Evolutionary conservation across 2,888 invertebrate species (phyloP).

Genomic region (Saturnia japonica): DNA sequence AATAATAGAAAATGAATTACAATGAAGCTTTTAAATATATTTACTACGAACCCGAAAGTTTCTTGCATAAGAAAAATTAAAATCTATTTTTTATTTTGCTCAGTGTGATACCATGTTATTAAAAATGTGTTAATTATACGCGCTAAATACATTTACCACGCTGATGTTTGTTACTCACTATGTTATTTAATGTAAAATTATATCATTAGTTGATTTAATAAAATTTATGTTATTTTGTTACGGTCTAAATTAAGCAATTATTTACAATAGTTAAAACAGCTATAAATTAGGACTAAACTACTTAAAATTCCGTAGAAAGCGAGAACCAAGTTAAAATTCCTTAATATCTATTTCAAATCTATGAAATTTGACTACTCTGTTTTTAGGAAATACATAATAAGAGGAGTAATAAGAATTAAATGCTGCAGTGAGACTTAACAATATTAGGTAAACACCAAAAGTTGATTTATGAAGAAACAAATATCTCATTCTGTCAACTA

Average conservation of each 20-base stretch:
- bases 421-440: background rate
- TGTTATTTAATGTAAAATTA: background rate
- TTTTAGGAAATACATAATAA: background rate
- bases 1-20: background rate
- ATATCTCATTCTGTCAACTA: slow-evolving; percentile 74
- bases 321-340: slow-evolving; percentile 1
- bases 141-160: background rate
- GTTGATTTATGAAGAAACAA: slow-evolving; percentile 30
- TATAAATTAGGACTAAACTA: slow-evolving; percentile 34
- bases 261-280: slow-evolving; percentile 5
- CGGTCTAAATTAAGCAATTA: background rate
- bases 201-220: background rate
- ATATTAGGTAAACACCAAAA: background rate
- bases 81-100: background rate
- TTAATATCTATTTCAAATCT: slow-evolving; percentile 1
- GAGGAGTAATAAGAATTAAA: background rate
- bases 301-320: slow-evolving; percentile 48
- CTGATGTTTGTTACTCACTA: background rate
- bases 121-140: background rate
- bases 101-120: background rate
- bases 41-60: background rate
- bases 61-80: background rate
- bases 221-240: background rate
- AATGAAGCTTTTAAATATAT: background rate
- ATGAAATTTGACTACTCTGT: background rate